Evolutionary conservation across 2,888 invertebrate species (phyloP).

Genomic region (Megalurothrips usitatus): DNA sequence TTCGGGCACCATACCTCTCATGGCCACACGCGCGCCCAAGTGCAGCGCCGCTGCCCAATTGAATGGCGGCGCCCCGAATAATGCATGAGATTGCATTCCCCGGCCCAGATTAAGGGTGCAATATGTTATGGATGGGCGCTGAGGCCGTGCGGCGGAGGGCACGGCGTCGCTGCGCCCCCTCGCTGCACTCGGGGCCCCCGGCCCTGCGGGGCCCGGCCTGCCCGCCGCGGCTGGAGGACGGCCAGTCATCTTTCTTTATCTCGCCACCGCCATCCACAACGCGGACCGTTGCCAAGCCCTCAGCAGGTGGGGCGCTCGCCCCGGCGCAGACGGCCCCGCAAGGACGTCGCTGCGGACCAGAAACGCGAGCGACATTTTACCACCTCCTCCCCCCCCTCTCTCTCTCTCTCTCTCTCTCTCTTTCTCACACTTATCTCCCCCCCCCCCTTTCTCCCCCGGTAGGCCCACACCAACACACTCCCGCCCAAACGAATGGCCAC

Average conservation of each 20-base stretch:
- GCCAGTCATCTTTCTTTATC: slow-evolving; percentile 11
- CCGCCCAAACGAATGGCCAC: too few species aligned
- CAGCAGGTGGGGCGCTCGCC: background rate
- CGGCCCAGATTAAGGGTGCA: slow-evolving; percentile 18
- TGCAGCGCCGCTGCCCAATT: background rate
- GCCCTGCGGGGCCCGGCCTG: background rate
- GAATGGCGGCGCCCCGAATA: background rate
- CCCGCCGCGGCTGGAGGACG: too few species aligned
- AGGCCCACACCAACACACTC: too few species aligned
- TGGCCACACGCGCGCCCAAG: background rate
- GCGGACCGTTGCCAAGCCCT: background rate
- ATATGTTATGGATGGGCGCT: slow-evolving; percentile 7
- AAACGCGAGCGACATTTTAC: too few species aligned
- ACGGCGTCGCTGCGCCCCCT: too few species aligned
- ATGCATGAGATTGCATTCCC: slow-evolving; percentile 10
- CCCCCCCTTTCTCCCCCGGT: too few species aligned
- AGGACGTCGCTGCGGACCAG: background rate
- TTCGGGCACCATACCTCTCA: background rate
- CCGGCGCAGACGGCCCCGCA: background rate
- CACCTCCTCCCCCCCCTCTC: too few species aligned
- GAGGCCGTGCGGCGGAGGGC: too few species aligned
- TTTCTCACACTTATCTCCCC: too few species aligned
- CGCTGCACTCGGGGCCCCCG: too few species aligned
- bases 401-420: too few species aligned
- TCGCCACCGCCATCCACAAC: background rate